Base-by-base conservation (phyloP, 2,113 vertebrate species). In the Phoxinus phoxinus region DNA sequence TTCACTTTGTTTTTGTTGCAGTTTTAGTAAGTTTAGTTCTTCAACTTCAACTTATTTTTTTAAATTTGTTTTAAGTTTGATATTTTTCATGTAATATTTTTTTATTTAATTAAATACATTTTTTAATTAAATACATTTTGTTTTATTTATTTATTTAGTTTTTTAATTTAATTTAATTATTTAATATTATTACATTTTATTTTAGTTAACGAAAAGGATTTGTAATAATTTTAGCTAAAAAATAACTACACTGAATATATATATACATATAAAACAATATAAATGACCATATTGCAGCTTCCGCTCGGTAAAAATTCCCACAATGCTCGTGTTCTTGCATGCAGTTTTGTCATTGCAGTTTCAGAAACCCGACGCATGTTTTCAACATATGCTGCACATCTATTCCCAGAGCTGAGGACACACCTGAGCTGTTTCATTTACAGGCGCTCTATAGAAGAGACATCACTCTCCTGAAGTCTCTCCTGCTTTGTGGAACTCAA, bases 311-410 rank as follows among this genome's bases (percentile, higher is more conserved):
- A 3, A 46, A 11, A 46, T 12, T 46, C 63, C 48, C 48, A 35
- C 30, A 19, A 6, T 17, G 30, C 15, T 35, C 3, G 1, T 35
- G 63, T 67, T 19, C 30, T 13, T 35, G 63, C 63, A 35, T 69
- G 65, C 30, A 32, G 27, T 67, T 67, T 67, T 69, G 65, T 69
- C 65, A 21, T 35, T 69, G 32, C 65, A 19, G 65, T 67, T 67
- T 32, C 15, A 32, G 63, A 67, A 67, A 67, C 63, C 61, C 27
- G 6, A 19, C 19, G 3, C 30, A 19, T 19, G 61, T 30, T 17
- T 15, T 8, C 17, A 35, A 21, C 65, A 35, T 21, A 7, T 19
- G 30, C 12, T 17, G 6, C 63, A 32, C 1, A 2, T 32, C 27
- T 67, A 8, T 32, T 9, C 1, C 15, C 19, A 2, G 27, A 67